Evolutionary conservation across 2,113 vertebrate genomes (phyloP), one percentile per base, ranked within the genome.

Genomic region (Sprattus sprattus): DNA sequence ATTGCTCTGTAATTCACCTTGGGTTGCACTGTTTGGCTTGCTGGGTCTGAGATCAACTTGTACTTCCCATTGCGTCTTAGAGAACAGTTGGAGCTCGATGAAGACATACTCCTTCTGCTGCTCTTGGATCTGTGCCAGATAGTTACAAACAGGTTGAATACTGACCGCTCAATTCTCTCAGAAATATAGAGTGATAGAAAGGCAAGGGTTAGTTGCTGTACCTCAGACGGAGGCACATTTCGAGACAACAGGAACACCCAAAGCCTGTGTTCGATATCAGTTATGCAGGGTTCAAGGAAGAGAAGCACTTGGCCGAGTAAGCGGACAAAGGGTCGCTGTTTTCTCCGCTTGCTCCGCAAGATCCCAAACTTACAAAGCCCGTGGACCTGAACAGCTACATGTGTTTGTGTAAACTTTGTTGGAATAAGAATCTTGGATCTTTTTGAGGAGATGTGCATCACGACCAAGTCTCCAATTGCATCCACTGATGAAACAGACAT

Each of bases 181-280:
- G 54, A 47, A 2, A 39, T 39, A 67, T 4, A 10, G 2, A 16
- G 10, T 52, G 9, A 52, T 52, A 15, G 15, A 71, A 45, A 85
- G n/a, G 39, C 45, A 83, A 46, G 39, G 39, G 39, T 1, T 49
- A n/a, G 46, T 18, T 44, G 18, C 60, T 22, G 6, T 75, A 88
- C 88, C 88, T 88, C 85, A 20, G 44, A 52, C 11, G 60, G 18
- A 32, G 84, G 81, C 9, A 89, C 83, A 71, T 81, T 85, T 64
- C 71, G 49, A 13, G 88, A 71, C 20, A 89, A 60, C 3, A 89
- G 67, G 54, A 87, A 89, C 54, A 89, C 88, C 88, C 88, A 89
- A 8, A 89, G 81, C 44, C 88, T 85, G 54, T 89, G 71, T 39
- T 60, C 52, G n/a, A 25, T 32, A 0, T 2, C 22, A 39, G 45